Percentiles rank a stretch among this genome's conserved stretches.
These are phyloP conservation scores for Butorides virescens DNA, from an alignment of 2,113 vertebrate species.

Conservation along the genomic window DNA sequence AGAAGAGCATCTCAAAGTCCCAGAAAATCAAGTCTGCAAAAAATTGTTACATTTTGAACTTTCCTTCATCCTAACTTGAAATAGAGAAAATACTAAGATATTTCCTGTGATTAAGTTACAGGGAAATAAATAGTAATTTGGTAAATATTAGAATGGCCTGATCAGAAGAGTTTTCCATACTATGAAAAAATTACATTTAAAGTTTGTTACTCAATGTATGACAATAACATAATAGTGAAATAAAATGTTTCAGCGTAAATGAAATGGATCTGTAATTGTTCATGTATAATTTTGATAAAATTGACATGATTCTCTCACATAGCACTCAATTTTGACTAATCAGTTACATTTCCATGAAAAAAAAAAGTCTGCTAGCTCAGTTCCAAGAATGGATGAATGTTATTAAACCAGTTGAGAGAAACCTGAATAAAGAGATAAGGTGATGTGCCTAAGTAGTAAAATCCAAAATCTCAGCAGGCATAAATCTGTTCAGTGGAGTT, in stretches of 20 bases:
- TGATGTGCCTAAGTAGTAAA: background rate
- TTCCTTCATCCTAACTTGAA: constrained; percentile 15
- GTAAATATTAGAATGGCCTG: background rate
- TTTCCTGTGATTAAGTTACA: background rate
- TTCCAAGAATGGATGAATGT: background rate
- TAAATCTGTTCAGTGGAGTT: background rate
- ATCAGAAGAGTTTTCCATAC: background rate
- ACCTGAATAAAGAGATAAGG: background rate
- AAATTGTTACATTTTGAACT: background rate
- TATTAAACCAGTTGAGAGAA: background rate
- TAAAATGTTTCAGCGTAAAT: background rate
- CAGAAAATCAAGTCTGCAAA: background rate
- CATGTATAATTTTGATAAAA: background rate
- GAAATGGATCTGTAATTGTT: background rate
- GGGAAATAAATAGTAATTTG: background rate
- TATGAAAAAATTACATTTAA: background rate
- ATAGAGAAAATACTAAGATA: background rate
- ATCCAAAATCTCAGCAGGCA: background rate
- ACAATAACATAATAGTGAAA: background rate
- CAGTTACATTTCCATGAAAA: background rate
- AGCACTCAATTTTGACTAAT: background rate
- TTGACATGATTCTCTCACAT: background rate
- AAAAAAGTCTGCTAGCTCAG: background rate
- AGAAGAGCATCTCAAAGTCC: background rate
- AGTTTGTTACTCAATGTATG: background rate